Base-by-base conservation (phyloP, 2,797 vertebrate genomes). In the Spondyliosoma cantharus region DNA sequence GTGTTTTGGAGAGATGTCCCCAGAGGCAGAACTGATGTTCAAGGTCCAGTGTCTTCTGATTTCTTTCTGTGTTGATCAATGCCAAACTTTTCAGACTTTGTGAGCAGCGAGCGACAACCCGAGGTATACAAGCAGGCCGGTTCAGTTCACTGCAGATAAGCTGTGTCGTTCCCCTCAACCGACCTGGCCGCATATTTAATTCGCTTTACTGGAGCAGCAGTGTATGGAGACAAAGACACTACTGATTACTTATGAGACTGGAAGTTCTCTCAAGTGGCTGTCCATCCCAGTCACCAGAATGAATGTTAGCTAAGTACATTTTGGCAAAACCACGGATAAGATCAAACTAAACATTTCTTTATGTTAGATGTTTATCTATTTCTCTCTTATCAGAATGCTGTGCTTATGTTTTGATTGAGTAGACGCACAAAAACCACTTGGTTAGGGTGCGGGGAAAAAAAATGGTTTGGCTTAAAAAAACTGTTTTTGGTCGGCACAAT, bases 131-230 rank as follows among this genome's bases (percentile, higher is more conserved):
- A 63, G n/a, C 25, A 48, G 50, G 17, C 7, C 53, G 25, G 9
- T 62, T 73, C 15, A 68, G 52, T 80, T 86, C 25, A 49, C 8
- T 65, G 71, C 65, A 78, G 57, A 58, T 45, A 56, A 69, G 42
- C 50, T 70, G 42, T 66, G 25, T 29, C 43, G 25, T 42, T 60
- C 60, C 15, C 50, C 65, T 79, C 69, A 68, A 48, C 29, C 71
- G 66, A 66, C 59, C 25, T 74, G 66, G 63, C 59, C 29, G 49
- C 69, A 68, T 69, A 64, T 73, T 83, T 61, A 67, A 72, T 78
- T 83, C 56, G 71, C 72, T 86, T 61, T 66, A 24, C 6, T 57
- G 7, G 5, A 53, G 17, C 50, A 53, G 63, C 53, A 46, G 13
- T 67, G 68, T 49, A 37, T 27, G 57, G 49, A 49, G 17, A 49